Evolutionary conservation across 2,797 vertebrate species (phyloP).

Genomic region (Coendou prehensilis): DNA sequence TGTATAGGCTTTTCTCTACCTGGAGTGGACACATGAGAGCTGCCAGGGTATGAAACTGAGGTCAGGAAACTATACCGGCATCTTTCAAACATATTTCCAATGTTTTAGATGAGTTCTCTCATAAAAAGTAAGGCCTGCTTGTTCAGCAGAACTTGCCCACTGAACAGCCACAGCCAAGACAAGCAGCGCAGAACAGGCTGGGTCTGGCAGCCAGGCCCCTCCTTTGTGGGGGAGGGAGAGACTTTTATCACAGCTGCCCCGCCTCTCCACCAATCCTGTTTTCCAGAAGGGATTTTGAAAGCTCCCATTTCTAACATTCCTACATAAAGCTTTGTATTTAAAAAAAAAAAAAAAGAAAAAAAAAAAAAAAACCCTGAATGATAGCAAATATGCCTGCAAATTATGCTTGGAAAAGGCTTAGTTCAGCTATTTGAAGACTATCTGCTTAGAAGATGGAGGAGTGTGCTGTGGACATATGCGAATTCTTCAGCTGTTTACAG

Average conservation of each 20-base stretch:
- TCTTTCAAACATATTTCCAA: slow-evolving; percentile 61
- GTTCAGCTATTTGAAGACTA: slow-evolving; percentile 1
- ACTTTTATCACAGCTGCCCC: background rate
- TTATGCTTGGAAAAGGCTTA: slow-evolving; percentile 16
- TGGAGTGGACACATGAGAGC: background rate
- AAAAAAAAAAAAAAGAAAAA: background rate
- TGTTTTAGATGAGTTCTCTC: slow-evolving; percentile 53
- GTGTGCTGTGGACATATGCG: background rate
- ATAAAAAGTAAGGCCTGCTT: slow-evolving; percentile 48
- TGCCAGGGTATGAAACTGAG: slow-evolving; percentile 54
- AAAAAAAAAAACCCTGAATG: background rate
- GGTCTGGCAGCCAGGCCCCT: background rate
- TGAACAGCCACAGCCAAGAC: slow-evolving; percentile 43
- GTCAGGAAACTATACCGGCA: slow-evolving; percentile 59
- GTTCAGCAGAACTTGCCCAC: slow-evolving; percentile 65
- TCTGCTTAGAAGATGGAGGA: background rate
- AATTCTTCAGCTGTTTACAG: background rate
- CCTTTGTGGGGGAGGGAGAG: background rate
- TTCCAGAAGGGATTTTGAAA: slow-evolving; percentile 54
- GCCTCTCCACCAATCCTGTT: slow-evolving; percentile 24
- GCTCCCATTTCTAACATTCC: background rate
- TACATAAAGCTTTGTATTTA: background rate
- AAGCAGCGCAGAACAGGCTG: background rate
- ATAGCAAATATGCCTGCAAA: background rate
- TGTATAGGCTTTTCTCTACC: background rate